These are phyloP conservation scores for Rhodeus uyekii DNA, from an alignment of 2,797 vertebrate species.

Conservation along the genomic window DNA sequence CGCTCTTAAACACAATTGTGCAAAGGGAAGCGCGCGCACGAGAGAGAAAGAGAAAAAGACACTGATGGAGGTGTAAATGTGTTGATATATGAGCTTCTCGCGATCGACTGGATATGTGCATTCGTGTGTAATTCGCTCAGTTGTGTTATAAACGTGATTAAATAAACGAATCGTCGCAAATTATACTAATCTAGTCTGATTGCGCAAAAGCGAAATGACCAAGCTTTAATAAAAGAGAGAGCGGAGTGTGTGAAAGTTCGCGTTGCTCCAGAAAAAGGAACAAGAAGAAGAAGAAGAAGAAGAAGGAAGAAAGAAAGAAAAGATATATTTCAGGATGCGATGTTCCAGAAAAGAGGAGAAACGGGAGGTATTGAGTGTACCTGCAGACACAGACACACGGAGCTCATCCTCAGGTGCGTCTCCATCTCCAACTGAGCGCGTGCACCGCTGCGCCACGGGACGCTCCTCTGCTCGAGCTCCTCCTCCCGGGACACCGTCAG, in stretches of 20 bases:
- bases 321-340: not conserved
- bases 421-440: slow-evolving; percentile 57
- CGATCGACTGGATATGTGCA: not conserved
- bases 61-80: not conserved
- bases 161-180: not conserved
- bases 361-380: slow-evolving; percentile 62
- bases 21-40: not conserved
- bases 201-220: not conserved
- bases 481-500: too few species aligned
- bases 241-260: not conserved
- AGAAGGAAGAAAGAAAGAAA: too few species aligned
- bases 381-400: slow-evolving; percentile 74
- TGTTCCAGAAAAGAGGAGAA: slow-evolving; percentile 37
- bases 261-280: not conserved
- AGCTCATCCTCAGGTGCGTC: slow-evolving; percentile 60
- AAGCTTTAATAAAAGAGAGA: not conserved
- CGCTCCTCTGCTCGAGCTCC: not conserved
- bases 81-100: not conserved
- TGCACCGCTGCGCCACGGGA: not conserved
- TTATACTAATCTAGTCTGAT: not conserved
- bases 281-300: not conserved
- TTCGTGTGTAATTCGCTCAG: too few species aligned
- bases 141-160: not conserved
- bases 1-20: not conserved
- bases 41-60: not conserved